Percentiles rank a stretch among this genome's conserved stretches.
Evolutionary conservation across 2,888 invertebrate species (phyloP).

Genomic region (Thereva unica): DNA sequence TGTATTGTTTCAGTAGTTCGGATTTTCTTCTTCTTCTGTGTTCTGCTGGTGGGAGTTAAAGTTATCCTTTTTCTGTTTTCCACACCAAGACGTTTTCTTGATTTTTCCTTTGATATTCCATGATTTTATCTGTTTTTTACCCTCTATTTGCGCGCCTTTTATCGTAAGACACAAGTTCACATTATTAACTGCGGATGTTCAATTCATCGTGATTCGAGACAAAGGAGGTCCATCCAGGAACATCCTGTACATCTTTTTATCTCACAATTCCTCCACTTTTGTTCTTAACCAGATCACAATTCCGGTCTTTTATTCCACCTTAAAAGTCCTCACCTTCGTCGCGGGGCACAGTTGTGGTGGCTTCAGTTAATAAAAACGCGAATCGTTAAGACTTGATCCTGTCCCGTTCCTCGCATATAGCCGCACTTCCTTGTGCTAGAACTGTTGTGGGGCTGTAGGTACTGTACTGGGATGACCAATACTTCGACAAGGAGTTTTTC

Average conservation of each 20-base stretch:
- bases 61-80: too few relatives aligned
- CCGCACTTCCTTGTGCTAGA: neutral
- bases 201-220: constrained; percentile 23
- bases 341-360: constrained; percentile 2
- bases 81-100: too few relatives aligned
- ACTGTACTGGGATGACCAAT: too few relatives aligned
- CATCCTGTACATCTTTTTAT: constrained; percentile 37
- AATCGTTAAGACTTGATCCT: constrained; percentile 23
- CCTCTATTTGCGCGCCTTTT: too few relatives aligned
- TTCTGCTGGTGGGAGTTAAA: too few relatives aligned
- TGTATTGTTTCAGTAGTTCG: too few relatives aligned
- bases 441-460: too few relatives aligned
- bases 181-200: constrained; percentile 19
- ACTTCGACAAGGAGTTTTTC: too few relatives aligned
- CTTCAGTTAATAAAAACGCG: constrained; percentile 10
- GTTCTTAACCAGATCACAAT: constrained; percentile 17
- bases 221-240: constrained; percentile 33
- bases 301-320: constrained; percentile 26
- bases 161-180: too few relatives aligned
- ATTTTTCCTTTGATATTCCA: too few relatives aligned
- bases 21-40: too few relatives aligned
- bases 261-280: constrained; percentile 21
- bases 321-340: constrained; percentile 1
- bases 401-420: neutral
- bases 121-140: too few relatives aligned